phyloP scores from a whole-genome alignment of 2,113 vertebrate species.

The Oreochromis spilurus region DNA sequence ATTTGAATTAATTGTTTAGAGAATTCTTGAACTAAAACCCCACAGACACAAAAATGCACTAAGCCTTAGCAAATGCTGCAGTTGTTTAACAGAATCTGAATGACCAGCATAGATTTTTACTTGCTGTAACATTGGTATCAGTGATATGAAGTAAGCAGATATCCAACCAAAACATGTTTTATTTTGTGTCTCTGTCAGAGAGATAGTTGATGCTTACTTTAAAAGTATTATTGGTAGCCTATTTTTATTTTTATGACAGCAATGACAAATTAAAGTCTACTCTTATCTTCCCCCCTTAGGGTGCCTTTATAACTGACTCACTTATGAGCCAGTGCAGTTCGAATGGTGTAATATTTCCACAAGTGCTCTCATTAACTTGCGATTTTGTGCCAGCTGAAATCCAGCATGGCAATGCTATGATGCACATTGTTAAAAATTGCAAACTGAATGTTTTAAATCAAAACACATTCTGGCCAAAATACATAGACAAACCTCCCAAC shows the following conservation, averaged over 20 bases:
- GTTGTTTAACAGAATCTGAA: neutral
- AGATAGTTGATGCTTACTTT: neutral
- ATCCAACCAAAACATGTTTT: neutral
- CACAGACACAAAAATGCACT: neutral
- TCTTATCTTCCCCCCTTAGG: neutral
- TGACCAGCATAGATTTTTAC: neutral
- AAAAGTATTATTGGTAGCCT: neutral
- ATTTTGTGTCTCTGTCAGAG: neutral
- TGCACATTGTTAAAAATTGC: neutral
- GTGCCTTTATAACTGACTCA: neutral
- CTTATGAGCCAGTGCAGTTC: neutral
- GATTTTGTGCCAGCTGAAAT: neutral
- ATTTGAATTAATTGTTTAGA: neutral
- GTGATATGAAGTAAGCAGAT: neutral
- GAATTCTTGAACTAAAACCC: neutral
- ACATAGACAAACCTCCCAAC: neutral
- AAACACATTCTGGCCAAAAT: conserved; percentile 21
- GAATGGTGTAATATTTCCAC: neutral
- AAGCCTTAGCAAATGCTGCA: neutral
- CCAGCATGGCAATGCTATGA: neutral
- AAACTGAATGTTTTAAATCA: conserved; percentile 20
- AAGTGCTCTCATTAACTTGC: neutral
- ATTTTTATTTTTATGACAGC: neutral
- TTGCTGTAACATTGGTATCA: neutral
- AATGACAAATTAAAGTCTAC: neutral